phyloP scores from a whole-genome alignment of 1,140 invertebrate genomes.

The Globodera ellingtonae region DNA sequence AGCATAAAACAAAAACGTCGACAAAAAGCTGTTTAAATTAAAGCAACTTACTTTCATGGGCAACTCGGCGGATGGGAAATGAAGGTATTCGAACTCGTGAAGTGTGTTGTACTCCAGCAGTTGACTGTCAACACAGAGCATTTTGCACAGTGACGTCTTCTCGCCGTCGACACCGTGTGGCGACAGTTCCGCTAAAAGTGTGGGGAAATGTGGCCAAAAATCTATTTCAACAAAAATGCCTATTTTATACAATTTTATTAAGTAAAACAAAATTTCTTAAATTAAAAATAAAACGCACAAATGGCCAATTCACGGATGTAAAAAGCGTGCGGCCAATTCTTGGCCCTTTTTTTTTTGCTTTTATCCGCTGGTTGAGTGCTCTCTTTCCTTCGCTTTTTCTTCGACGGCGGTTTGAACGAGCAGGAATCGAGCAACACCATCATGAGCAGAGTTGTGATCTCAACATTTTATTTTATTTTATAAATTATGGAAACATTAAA shows the following conservation, averaged over 20 bases:
- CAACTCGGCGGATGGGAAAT: conserved; percentile 32
- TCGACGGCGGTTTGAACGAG: not conserved
- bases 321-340: conserved; percentile 3
- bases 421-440: not conserved
- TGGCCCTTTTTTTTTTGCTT: conserved; percentile 1
- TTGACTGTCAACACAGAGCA: conserved; percentile 32
- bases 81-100: conserved; percentile 50
- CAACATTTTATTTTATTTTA: not conserved
- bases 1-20: not conserved
- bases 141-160: conserved; percentile 37
- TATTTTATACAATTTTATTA: not conserved
- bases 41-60: conserved; percentile 47
- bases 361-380: not conserved
- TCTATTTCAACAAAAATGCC: not conserved
- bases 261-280: not conserved
- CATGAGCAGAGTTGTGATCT: not conserved
- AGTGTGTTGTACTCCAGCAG: conserved; percentile 25
- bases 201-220: conserved; percentile 3
- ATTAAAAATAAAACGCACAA: conserved; percentile 6
- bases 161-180: conserved; percentile 4
- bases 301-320: conserved; percentile 17
- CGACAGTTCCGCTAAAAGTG: conserved; percentile 10
- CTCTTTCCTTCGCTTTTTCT: not conserved
- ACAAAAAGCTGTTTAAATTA: not conserved
- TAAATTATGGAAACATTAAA: too few species aligned